phyloP scores from a whole-genome alignment of 2,888 invertebrate species.

The Choreutis nemorana region DNA sequence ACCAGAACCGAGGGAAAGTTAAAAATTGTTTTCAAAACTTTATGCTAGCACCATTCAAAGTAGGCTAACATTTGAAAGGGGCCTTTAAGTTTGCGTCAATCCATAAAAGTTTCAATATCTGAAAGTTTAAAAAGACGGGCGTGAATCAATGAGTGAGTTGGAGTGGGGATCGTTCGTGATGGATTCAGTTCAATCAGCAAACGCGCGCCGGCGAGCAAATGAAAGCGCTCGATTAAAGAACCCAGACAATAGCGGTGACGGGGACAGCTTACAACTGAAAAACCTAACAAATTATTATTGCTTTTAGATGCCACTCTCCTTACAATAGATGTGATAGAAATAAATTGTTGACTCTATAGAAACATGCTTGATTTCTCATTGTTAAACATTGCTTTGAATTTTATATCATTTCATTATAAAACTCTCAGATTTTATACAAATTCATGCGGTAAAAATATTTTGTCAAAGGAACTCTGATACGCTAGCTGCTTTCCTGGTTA shows the following conservation, averaged over 20 bases:
- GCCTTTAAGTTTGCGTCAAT: too few relatives aligned
- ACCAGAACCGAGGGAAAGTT: too few relatives aligned
- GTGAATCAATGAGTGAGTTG: neutral
- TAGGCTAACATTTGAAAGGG: too few relatives aligned
- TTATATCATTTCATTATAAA: too few relatives aligned
- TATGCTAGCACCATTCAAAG: too few relatives aligned
- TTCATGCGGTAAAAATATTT: too few relatives aligned
- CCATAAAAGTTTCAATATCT: neutral
- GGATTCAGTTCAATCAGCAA: conserved; percentile 38
- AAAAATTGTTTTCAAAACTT: too few relatives aligned
- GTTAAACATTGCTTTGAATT: neutral
- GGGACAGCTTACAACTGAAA: conserved; percentile 23
- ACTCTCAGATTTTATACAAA: too few relatives aligned
- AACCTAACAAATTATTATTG: conserved; percentile 38
- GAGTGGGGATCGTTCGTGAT: conserved; percentile 23
- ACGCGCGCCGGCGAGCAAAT: conserved; percentile 29
- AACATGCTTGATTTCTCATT: neutral
- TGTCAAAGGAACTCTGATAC: too few relatives aligned
- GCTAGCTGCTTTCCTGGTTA: too few relatives aligned
- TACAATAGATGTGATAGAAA: conserved; percentile 25
- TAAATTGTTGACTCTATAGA: conserved; percentile 22
- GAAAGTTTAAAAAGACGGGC: neutral
- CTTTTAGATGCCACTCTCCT: conserved; percentile 23
- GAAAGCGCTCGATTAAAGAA: conserved; percentile 34
- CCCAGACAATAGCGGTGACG: conserved; percentile 12